A percentile compares a stretch with the other conserved stretches of the same genome.
Conservation (phyloP, 2,113 vertebrate genomes). For the Plestiodon gilberti region DNA sequence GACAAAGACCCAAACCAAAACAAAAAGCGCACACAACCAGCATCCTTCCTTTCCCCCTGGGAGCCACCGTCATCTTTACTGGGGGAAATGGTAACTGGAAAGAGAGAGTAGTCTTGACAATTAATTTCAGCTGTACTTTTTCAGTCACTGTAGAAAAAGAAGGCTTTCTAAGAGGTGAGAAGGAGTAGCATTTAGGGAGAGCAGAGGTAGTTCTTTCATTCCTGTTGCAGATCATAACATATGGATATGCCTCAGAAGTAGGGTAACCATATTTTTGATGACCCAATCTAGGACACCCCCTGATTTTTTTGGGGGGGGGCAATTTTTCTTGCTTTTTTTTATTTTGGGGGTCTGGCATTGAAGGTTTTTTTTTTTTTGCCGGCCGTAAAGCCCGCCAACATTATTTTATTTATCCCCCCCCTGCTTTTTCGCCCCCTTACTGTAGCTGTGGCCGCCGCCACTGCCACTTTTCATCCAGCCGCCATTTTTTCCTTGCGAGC, state of each 20-base stretch:
- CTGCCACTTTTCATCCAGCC: no score
- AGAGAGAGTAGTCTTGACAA: slow-evolving; percentile 28
- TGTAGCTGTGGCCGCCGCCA: no score
- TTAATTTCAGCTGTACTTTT: slow-evolving; percentile 3
- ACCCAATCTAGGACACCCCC: no score
- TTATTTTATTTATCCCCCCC: no score
- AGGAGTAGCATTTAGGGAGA: background rate
- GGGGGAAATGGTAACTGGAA: background rate
- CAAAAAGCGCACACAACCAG: slow-evolving; percentile 30
- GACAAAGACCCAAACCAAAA: slow-evolving; percentile 25
- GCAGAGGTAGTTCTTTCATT: background rate
- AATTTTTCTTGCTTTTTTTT: no score
- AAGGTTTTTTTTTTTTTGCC: no score
- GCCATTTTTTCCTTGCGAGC: no score
- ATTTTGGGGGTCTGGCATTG: no score
- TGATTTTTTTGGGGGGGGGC: no score
- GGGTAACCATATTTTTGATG: no score
- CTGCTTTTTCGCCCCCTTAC: no score
- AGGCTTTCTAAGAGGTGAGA: background rate
- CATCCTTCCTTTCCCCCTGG: slow-evolving; percentile 26
- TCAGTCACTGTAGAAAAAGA: background rate
- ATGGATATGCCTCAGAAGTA: background rate
- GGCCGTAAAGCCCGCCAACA: no score
- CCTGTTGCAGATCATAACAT: background rate
- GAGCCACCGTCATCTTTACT: slow-evolving; percentile 14